Base-by-base conservation (phyloP, 1,140 invertebrate species). In the Atta cephalotes region DNA sequence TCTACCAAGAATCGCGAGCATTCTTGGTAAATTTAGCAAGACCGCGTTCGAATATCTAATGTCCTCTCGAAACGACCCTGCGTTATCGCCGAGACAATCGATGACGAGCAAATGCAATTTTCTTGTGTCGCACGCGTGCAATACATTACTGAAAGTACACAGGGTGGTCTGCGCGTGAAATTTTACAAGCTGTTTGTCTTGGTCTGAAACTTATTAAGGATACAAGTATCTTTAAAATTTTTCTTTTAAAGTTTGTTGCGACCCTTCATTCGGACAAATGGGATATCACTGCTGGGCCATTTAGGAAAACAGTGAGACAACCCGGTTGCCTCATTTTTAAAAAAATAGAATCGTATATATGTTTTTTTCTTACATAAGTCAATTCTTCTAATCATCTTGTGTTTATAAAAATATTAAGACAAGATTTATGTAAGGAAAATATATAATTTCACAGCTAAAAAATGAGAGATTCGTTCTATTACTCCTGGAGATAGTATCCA, bases 1-100 rank as follows among this genome's bases (percentile, higher is more conserved):
- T 72, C 60, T 90, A 90, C 89, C 79, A 90, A 90, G 89, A 91
- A 91, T 87, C 81, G 85, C 85, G 76, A 87, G 85, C 63, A 85
- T 89, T 91, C 88, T 88, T 90, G 65, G 87, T 70, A 91, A 91
- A 85, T 85, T 71, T 70, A 63, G 45, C 78, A 72, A 51, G 28
- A n/a, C 28, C 10, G 49, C 35, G 35, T 58, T 85, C 80, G 45
- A 85, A 81, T 84, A 35, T 53, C 51, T 65, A 87, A 65, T 65
- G 79, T 58, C 53, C 56, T 84, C 56, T 84, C 80, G 18, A 82
- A 62, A 82, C 68, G 25, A 49, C 18, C 39, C 25, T n/a, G 68
- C 18, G 0, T 74, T 74, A 62, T 82, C 53, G 56, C 21, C 70
- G 56, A 12, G 39, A 35, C 39, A 39, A 84, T 76, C 56, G 45